phyloP scores from a whole-genome alignment of 1,140 invertebrate species.

The Adelges cooleyi region DNA sequence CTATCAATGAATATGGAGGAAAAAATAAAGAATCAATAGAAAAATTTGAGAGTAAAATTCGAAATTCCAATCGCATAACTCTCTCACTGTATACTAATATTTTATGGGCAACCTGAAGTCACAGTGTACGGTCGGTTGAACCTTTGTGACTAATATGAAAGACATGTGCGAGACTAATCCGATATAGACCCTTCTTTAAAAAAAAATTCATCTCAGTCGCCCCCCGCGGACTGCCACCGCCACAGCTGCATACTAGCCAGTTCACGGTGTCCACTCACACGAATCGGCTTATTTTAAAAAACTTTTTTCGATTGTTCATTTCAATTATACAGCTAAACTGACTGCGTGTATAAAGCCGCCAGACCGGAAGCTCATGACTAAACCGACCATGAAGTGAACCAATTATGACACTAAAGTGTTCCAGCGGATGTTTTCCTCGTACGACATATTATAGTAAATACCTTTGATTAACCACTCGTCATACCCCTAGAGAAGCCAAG shows the following conservation, averaged over 20 bases:
- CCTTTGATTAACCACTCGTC: too few species aligned
- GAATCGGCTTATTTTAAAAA: neutral
- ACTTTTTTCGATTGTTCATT: conserved; percentile 1
- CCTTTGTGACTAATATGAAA: conserved; percentile 8
- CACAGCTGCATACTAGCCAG: neutral
- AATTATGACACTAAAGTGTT: too few species aligned
- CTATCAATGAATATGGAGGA: too few species aligned
- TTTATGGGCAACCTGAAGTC: neutral
- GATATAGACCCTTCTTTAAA: conserved; percentile 1
- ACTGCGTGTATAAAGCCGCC: too few species aligned
- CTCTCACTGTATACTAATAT: neutral
- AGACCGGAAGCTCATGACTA: too few species aligned
- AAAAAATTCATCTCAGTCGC: neutral
- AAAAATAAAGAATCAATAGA: too few species aligned
- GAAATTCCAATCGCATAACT: conserved; percentile 5
- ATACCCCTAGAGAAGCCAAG: too few species aligned
- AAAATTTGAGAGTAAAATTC: neutral
- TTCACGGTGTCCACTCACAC: neutral
- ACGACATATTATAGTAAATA: too few species aligned
- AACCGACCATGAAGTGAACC: too few species aligned
- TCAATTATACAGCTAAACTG: neutral
- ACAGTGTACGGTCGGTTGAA: conserved; percentile 3
- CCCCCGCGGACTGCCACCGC: neutral
- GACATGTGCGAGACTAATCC: conserved; percentile 26
- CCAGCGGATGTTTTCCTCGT: too few species aligned